Base-by-base conservation (phyloP, 2,113 vertebrate species). In the Oreochromis niloticus region DNA sequence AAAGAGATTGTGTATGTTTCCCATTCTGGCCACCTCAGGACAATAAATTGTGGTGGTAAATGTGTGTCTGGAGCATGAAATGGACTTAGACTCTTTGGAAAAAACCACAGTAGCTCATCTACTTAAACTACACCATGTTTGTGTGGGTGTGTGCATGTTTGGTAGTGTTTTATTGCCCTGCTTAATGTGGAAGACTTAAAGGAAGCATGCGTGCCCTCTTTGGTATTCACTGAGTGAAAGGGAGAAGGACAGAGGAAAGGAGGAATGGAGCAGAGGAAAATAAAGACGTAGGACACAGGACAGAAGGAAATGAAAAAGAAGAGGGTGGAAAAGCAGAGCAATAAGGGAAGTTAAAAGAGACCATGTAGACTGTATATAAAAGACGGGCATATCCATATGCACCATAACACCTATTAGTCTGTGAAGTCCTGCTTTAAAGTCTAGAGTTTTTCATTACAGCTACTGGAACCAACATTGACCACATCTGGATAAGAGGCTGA, bases 1-100 rank as follows among this genome's bases (percentile, higher is more conserved):
- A 27, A 30, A 59, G 14, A 79, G 63, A 85, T 22, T 8, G 22
- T 32, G 36, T 68, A 32, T 50, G 63, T 84, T 32, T 80, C 41
- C 50, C 43, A 30, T 43, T 46, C 39, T 83, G 82, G 32, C 22
- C 34, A 85, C 68, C 52, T 52, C 66, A 57, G 54, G 34, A 88
- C 68, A 90, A 85, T 93, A 93, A 92, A 92, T 88, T 88, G 85
- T 87, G 27, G 88, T 88, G 89, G 90, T 87, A 93, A 94, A 89
- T 91, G 81, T 87, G 90, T 91, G 88, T 93, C 89, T 88, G 86
- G 48, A 91, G 92, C 71, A 85, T 93, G 91, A 92, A 94, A 95
- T 94, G 86, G 75, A 80, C 78, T 93, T 85, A 92, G 88, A 83
- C 88, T 91, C 79, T 93, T 91, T 87, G 84, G 73, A 85, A 81